Percentiles rank a stretch among this genome's conserved stretches.
phyloP scores from a whole-genome alignment of 2,888 invertebrate genomes.

The Cephus rjabovi region DNA sequence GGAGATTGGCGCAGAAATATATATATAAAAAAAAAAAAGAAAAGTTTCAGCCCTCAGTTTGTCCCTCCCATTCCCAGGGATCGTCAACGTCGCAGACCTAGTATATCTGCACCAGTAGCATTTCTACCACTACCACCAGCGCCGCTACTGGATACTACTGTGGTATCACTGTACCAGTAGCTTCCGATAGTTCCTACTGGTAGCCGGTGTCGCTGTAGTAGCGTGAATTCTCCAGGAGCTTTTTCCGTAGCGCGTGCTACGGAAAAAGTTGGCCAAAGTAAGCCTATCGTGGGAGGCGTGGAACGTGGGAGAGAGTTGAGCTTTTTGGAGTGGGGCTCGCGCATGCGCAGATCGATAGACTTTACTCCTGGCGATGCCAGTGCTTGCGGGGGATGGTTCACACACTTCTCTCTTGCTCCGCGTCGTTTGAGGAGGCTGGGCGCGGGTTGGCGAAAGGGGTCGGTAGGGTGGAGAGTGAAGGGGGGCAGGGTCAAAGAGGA shows the following conservation, averaged over 20 bases:
- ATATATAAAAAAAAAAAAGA: constrained; percentile 16
- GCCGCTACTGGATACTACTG: not conserved
- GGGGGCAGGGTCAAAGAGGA: not conserved
- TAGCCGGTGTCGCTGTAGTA: not conserved
- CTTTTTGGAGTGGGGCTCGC: constrained; percentile 33
- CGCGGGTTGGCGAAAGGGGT: not conserved
- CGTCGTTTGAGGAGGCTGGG: not conserved
- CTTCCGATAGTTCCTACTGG: not conserved
- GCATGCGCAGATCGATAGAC: constrained; percentile 33
- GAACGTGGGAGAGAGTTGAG: constrained; percentile 46
- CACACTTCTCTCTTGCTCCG: not conserved
- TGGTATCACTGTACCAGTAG: not conserved
- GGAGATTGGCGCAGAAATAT: constrained; percentile 20
- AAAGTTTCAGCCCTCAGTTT: constrained; percentile 11
- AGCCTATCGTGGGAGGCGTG: constrained; percentile 59
- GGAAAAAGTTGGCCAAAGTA: constrained; percentile 32
- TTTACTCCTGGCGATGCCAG: not conserved
- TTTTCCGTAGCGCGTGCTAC: constrained; percentile 13
- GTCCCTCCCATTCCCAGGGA: not conserved
- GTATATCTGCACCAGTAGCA: not conserved
- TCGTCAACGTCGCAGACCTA: not conserved
- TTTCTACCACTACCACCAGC: not conserved
- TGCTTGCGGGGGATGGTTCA: not conserved
- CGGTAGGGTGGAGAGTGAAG: not conserved
- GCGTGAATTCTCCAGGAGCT: not conserved